Percentiles rank a stretch among this genome's conserved stretches.
phyloP scores from a whole-genome alignment of 2,113 vertebrate species.

The Pseudopipra pipra region DNA sequence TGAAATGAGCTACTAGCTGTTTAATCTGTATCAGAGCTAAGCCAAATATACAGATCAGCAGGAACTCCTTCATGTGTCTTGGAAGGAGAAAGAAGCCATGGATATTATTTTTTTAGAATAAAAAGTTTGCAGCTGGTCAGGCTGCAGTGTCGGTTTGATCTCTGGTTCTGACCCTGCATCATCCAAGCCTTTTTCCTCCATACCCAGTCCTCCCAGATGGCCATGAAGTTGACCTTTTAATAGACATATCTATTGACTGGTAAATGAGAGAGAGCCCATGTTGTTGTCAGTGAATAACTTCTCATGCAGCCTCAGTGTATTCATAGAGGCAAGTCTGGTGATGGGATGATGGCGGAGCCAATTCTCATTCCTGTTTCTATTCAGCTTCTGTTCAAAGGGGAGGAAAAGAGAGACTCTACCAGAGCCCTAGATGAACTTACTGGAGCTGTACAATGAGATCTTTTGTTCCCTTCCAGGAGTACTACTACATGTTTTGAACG shows the following conservation, averaged over 20 bases:
- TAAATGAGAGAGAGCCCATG: slow-evolving; percentile 7
- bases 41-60: background rate
- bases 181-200: background rate
- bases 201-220: slow-evolving; percentile 8
- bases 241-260: background rate
- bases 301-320: slow-evolving; percentile 38
- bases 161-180: background rate
- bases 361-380: slow-evolving; percentile 68
- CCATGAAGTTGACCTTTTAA: slow-evolving; percentile 28
- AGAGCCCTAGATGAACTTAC: slow-evolving; percentile 64
- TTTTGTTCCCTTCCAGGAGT: slow-evolving; percentile 64
- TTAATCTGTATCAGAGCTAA: background rate
- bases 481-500: slow-evolving; percentile 26
- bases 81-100: background rate
- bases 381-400: slow-evolving; percentile 72
- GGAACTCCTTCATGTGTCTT: background rate
- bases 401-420: slow-evolving; percentile 49
- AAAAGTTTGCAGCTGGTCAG: background rate
- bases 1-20: background rate
- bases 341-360: slow-evolving; percentile 56
- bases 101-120: background rate
- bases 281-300: slow-evolving; percentile 41
- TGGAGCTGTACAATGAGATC: slow-evolving; percentile 66
- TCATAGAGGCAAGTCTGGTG: slow-evolving; percentile 56
- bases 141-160: background rate